Conservation (phyloP, 2,797 vertebrate species). For the Emys orbicularis region DNA sequence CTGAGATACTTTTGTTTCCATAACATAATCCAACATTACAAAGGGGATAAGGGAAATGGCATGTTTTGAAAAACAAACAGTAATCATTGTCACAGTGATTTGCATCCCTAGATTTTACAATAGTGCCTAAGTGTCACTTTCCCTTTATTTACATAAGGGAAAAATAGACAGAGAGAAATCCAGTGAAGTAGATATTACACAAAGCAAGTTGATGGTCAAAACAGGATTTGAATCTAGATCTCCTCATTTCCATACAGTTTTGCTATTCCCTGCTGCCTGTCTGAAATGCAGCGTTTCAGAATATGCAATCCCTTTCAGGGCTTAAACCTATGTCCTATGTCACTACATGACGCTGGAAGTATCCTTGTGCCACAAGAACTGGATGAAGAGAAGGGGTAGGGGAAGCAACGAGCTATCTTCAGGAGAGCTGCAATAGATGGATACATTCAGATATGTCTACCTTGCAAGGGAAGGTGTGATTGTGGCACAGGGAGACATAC, state of each 20-base stretch:
- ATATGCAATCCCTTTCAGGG: background rate
- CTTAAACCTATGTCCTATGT: background rate
- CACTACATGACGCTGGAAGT: background rate
- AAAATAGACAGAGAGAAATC: constrained; percentile 64
- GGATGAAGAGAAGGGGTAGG: background rate
- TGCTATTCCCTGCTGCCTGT: background rate
- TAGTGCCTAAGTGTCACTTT: constrained; percentile 75
- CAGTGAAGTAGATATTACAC: constrained; percentile 36
- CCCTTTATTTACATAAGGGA: constrained; percentile 60
- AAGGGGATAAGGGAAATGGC: constrained; percentile 68
- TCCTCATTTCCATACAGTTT: background rate
- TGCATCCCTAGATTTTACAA: constrained; percentile 73
- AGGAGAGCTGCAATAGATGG: background rate
- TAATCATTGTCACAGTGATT: constrained; percentile 75
- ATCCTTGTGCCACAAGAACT: background rate
- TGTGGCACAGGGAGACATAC: too few relatives aligned
- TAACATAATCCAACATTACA: constrained; percentile 67
- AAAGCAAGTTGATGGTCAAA: background rate
- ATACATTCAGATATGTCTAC: background rate
- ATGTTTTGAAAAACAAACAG: constrained; percentile 75
- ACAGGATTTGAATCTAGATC: rapidly evolving
- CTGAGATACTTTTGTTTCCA: constrained; percentile 61
- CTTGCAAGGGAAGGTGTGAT: background rate
- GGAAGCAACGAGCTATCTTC: background rate
- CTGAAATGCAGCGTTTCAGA: background rate